A percentile compares a stretch with the other conserved stretches of the same genome.
Evolutionary conservation across 2,888 invertebrate genomes (phyloP).

Genomic region (Acanthosepion lycidas): DNA sequence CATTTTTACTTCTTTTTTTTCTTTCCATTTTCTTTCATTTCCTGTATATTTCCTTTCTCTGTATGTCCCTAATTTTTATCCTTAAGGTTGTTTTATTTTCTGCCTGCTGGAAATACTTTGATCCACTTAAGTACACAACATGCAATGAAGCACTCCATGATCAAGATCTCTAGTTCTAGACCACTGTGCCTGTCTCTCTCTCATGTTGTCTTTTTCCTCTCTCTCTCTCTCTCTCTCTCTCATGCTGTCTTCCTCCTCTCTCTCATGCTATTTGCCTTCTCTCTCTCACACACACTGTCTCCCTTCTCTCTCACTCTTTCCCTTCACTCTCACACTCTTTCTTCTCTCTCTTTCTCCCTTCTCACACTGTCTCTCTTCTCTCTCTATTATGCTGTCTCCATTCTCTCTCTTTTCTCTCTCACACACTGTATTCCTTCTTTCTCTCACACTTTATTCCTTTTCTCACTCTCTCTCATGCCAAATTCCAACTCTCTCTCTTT

Average conservation of each 20-base stretch:
- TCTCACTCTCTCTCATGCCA: neutral
- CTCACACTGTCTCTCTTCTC: neutral
- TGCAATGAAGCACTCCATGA: constrained; percentile 1
- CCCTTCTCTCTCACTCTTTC: neutral
- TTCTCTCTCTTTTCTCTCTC: neutral
- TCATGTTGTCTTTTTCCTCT: neutral
- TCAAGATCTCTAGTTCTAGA: neutral
- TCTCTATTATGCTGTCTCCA: neutral
- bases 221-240: neutral
- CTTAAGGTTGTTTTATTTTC: neutral
- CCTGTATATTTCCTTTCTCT: no score
- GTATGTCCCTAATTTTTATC: no score
- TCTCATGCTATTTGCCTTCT: neutral
- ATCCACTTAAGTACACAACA: neutral
- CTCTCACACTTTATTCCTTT: neutral
- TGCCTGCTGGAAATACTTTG: neutral
- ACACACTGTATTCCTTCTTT: neutral
- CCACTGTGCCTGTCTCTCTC: neutral
- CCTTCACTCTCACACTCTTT: neutral
- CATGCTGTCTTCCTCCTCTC: neutral
- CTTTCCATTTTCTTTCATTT: no score
- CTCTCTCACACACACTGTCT: neutral
- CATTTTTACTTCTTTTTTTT: neutral
- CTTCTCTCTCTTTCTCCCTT: no score
- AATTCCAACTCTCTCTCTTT: neutral